These are phyloP conservation scores for Heliconius melpomene DNA, from an alignment of 1,140 invertebrate genomes.

Conservation along the genomic window DNA sequence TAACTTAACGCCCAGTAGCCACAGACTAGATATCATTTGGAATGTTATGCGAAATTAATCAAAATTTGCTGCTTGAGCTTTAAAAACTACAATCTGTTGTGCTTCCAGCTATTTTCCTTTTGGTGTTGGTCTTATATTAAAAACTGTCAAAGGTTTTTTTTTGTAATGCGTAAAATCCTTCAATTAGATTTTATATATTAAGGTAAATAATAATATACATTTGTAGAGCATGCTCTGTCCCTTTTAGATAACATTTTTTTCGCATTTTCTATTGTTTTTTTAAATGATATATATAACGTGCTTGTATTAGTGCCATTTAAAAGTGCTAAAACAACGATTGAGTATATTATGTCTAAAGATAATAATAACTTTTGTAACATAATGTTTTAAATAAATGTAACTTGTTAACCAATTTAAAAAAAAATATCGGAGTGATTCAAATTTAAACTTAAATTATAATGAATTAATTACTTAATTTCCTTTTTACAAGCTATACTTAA, in stretches of 20 bases:
- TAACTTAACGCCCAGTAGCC: constrained; percentile 22
- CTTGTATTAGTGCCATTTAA: no score
- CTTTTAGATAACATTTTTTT: neutral
- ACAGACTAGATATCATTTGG: constrained; percentile 21
- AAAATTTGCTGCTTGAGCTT: constrained; percentile 34
- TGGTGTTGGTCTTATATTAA: constrained; percentile 36
- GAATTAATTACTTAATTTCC: no score
- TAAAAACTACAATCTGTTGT: constrained; percentile 34
- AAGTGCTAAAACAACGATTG: no score
- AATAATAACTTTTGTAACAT: no score
- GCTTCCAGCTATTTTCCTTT: constrained; percentile 28
- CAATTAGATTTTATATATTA: neutral
- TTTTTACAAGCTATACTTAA: no score
- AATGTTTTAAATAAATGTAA: no score
- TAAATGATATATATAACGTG: neutral
- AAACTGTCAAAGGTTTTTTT: neutral
- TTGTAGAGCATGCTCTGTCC: neutral
- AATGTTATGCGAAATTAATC: constrained; percentile 36
- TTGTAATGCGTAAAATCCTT: neutral
- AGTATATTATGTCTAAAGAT: no score
- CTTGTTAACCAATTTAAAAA: no score
- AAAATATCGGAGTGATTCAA: no score
- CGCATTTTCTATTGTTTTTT: neutral
- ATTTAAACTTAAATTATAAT: no score
- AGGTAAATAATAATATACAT: neutral